Conservation (phyloP, 2,888 invertebrate genomes). For the Hedya salicella region DNA sequence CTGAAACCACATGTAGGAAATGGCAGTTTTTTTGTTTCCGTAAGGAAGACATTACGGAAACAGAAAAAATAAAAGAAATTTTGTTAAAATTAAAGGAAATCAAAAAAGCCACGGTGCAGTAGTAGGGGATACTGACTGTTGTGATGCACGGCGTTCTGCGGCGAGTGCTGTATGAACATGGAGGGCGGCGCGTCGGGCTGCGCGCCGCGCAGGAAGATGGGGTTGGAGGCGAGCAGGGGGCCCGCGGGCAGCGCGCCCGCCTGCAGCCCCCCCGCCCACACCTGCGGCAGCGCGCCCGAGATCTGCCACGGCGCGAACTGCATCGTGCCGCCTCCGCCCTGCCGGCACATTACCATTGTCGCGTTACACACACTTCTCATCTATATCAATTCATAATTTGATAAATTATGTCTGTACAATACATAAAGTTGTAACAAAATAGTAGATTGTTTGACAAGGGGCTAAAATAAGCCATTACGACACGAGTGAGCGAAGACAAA, state of each 20-base stretch:
- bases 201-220: slow-evolving; percentile 92
- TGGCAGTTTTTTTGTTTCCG: too few relatives aligned
- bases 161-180: slow-evolving; percentile 94
- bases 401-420: too few relatives aligned
- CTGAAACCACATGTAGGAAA: too few relatives aligned
- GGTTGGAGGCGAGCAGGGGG: slow-evolving; percentile 89
- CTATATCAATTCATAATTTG: too few relatives aligned
- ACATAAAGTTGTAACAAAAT: too few relatives aligned
- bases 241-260: slow-evolving; percentile 87
- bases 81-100: too few relatives aligned
- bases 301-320: slow-evolving; percentile 93
- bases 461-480: too few relatives aligned
- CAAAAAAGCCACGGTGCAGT: too few relatives aligned
- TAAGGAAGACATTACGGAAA: too few relatives aligned
- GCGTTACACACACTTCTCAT: neutral
- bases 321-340: slow-evolving; percentile 89
- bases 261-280: slow-evolving; percentile 91
- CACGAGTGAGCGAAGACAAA: too few relatives aligned
- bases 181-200: slow-evolving; percentile 88
- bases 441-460: too few relatives aligned
- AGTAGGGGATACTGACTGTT: slow-evolving; percentile 75
- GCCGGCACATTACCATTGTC: slow-evolving; percentile 36
- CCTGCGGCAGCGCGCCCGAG: slow-evolving; percentile 88
- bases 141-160: slow-evolving; percentile 83
- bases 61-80: too few relatives aligned